Percentiles rank a stretch among this genome's conserved stretches.
Evolutionary conservation across 1,140 invertebrate genomes (phyloP).

Genomic region (Physella acuta): DNA sequence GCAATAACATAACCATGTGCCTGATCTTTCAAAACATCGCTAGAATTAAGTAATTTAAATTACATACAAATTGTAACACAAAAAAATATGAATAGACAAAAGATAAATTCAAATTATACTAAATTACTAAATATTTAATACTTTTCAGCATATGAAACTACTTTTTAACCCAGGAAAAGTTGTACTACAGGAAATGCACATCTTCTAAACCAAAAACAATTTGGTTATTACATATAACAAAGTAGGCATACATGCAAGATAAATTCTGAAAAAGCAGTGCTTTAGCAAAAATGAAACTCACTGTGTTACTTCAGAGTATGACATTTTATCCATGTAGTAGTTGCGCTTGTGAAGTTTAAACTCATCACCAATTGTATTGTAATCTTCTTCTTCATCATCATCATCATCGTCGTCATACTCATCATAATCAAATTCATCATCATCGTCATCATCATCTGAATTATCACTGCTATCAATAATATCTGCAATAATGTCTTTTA

Average conservation of each 20-base stretch:
- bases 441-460: conserved; percentile 24
- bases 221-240: too few relatives aligned
- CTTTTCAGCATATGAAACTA: too few relatives aligned
- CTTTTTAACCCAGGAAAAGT: too few relatives aligned
- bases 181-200: too few relatives aligned
- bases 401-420: conserved; percentile 15
- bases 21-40: conserved; percentile 77
- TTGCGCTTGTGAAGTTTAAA: conserved; percentile 84
- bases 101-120: too few relatives aligned
- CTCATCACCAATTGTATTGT: conserved; percentile 65
- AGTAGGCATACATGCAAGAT: neutral
- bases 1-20: conserved; percentile 86
- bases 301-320: conserved; percentile 71
- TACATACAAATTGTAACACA: neutral
- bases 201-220: neutral
- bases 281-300: conserved; percentile 41
- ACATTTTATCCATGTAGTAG: conserved; percentile 90
- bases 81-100: too few relatives aligned
- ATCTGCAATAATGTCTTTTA: conserved; percentile 16
- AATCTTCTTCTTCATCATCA: conserved; percentile 36
- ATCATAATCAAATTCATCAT: conserved; percentile 22
- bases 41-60: conserved; percentile 23
- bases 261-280: neutral
- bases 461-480: conserved; percentile 36
- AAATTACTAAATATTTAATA: too few relatives aligned